Evolutionary conservation across 1,140 invertebrate species (phyloP), one percentile per base, ranked within the genome.

Genomic region (Carcinoscorpius rotundicauda): DNA sequence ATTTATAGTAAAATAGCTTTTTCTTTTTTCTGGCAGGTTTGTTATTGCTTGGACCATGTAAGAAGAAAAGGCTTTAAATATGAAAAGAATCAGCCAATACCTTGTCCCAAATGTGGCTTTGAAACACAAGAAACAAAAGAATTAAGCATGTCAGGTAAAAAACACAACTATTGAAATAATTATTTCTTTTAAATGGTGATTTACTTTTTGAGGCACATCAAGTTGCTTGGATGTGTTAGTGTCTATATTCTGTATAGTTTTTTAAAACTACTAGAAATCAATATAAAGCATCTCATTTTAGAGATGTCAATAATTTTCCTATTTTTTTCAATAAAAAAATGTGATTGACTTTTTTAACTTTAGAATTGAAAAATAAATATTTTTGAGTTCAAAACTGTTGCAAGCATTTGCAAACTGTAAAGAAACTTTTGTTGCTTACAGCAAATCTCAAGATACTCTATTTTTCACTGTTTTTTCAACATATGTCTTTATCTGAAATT

Each of bases 1-100:
- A 29, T 29, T 29, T 29, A 29, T 29, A 29, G 29, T 29, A 29
- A 29, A 29, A 29, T 29, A 61, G 10, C 4, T 10, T 55, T 29
- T 49, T 50, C 48, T 11, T 58, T 69, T 65, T 51, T 64, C 60
- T 66, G 67, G 11, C 65, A 80, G 78, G 88, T 86, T 9, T 97
- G 93, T 77, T 97, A 90, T 76, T 98, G 95, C 79, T 93, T 97
- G 75, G 93, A 97, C 79, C 94, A 98, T 79, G 92, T 97, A 49
- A 83, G 86, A 63, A 84, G 91, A 68, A 93, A 93, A 83, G 88
- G 91, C 49, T 90, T 94, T 75, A 95, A 94, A 75, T 93, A 94
- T 77, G 86, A 88, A 11, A 91, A 91, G 73, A 89, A 88, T 71
- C 90, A 88, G 72, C 76, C 86, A 6, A 87, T 95, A 73, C 93